These are phyloP conservation scores for Gymnodraco acuticeps DNA, from an alignment of 2,797 vertebrate genomes.

Conservation along the genomic window DNA sequence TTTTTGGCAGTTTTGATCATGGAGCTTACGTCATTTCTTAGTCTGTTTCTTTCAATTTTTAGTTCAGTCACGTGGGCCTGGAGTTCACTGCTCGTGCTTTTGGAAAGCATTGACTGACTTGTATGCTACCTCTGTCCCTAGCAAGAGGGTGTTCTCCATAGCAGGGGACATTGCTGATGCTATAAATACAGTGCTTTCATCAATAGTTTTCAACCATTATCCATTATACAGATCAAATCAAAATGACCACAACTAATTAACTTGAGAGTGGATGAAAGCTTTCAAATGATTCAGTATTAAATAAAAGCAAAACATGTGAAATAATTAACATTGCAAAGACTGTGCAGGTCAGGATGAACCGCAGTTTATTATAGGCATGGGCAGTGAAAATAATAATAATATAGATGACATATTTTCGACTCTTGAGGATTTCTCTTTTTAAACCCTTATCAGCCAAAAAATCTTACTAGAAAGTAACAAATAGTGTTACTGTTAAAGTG, in stretches of 20 bases:
- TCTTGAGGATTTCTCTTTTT: not conserved
- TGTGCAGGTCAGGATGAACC: not conserved
- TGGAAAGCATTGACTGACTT: no score
- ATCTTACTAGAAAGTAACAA: not conserved
- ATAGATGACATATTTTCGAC: not conserved
- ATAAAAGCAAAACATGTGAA: not conserved
- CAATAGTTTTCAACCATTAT: no score
- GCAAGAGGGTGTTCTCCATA: no score
- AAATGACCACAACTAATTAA: not conserved
- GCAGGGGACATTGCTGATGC: not conserved
- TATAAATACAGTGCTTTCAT: not conserved
- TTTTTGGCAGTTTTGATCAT: no score
- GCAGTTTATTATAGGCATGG: not conserved
- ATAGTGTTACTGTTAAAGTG: constrained; percentile 3
- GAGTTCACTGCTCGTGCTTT: no score
- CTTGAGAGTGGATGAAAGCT: not conserved
- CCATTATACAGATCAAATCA: constrained; percentile 1
- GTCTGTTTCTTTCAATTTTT: no score
- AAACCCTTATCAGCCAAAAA: constrained; percentile 28
- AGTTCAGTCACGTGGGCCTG: no score
- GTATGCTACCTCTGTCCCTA: no score
- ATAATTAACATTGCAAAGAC: not conserved
- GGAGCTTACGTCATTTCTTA: no score
- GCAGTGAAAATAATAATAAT: not conserved
- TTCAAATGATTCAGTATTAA: not conserved